Evolutionary conservation across 2,113 vertebrate species (phyloP), one percentile per base, ranked within the genome.

Genomic region (Euleptes europaea): DNA sequence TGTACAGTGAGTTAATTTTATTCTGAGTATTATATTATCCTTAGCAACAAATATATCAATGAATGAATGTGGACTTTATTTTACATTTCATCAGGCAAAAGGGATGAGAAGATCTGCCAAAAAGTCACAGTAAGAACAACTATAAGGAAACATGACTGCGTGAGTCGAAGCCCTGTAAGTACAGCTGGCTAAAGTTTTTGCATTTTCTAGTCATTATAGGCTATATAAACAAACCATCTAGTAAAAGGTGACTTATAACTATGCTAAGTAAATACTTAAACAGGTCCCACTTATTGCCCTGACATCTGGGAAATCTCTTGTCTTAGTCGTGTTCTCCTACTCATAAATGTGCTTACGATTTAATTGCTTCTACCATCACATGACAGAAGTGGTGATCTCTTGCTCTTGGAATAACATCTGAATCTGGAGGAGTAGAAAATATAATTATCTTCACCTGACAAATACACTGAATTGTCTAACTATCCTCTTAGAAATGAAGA

Each of bases 61-160:
- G 77, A 26, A 87, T 23, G 42, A 81, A 85, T 89, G 40, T 42
- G 65, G 75, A 84, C 65, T 3, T 7, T 51, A 80, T 95, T 94
- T 75, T 94, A n/a, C 94, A 70, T 94, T 92, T 96, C 92, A 91
- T 88, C 87, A 99, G 99, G 99, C 94, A 98, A 98, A 96, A 97
- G 97, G 89, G 98, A 99, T 84, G 98, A 98, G 92, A 98, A 97
- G 90, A 97, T 98, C 78, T 99, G 98, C 90, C 99, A 99, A 93
- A 97, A 98, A 92, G 97, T 98, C 90, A 97, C 97, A 69, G 98
- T 99, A 91, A 98, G 98, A 91, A 99, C 98, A 75, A 96, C 98
- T 42, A 98, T 99, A 93, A 96, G 97, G 91, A 99, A 97, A 95
- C 98, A 98, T 42, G 98, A 99, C 89, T 99, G 99, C 92, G 94